Conservation (phyloP, 1,140 invertebrate genomes). For the Brachionus paranguensis region DNA sequence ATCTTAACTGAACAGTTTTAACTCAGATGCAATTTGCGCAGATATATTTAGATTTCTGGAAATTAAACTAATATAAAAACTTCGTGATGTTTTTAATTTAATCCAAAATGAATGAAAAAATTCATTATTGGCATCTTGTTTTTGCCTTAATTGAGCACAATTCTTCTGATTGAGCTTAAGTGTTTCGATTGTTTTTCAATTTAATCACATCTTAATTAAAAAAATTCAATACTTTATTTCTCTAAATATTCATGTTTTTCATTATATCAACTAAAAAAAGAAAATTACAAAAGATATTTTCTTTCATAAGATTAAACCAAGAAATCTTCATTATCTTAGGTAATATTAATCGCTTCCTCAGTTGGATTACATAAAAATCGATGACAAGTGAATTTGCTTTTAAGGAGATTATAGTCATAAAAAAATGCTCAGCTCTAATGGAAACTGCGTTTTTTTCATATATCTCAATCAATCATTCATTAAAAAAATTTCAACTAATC, state of each 20-base stretch:
- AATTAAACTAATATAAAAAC: background rate
- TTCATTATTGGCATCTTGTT: background rate
- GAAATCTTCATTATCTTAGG: background rate
- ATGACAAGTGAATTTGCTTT: background rate
- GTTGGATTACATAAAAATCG: background rate
- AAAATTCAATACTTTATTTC: background rate
- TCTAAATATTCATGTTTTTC: background rate
- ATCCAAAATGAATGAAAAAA: background rate
- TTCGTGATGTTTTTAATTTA: constrained; percentile 1
- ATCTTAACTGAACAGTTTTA: background rate
- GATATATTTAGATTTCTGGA: background rate
- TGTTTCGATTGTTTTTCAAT: background rate
- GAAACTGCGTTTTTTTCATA: background rate
- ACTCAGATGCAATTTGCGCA: background rate
- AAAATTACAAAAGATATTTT: background rate
- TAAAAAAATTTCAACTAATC: background rate
- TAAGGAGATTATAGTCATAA: background rate
- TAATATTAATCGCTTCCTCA: background rate
- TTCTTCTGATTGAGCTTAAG: background rate
- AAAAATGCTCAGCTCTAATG: background rate
- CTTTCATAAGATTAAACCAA: background rate
- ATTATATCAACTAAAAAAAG: background rate
- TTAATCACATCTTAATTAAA: constrained; percentile 2
- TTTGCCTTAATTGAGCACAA: background rate
- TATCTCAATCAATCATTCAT: background rate